A percentile compares a stretch with the other conserved stretches of the same genome.
phyloP scores from a whole-genome alignment of 2,888 invertebrate species.

The Orchesella flavescens region DNA sequence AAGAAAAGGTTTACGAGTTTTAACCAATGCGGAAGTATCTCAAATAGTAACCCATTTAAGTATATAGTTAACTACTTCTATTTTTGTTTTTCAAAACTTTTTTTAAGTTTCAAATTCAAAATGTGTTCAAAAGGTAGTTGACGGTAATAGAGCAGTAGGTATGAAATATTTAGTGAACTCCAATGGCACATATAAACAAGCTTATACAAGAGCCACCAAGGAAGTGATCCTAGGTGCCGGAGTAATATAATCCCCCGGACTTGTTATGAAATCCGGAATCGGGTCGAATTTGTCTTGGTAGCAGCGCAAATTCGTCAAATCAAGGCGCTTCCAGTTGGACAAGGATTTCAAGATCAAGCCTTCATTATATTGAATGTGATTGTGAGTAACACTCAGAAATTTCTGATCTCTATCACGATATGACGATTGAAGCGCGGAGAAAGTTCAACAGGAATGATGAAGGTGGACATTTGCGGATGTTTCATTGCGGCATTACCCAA shows the following conservation, averaged over 20 bases:
- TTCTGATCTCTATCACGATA: no score
- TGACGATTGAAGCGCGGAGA: no score
- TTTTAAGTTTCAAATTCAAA: no score
- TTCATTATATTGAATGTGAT: not conserved
- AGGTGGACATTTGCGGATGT: no score
- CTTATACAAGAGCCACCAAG: not conserved
- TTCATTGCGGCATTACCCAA: no score
- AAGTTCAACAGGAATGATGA: no score
- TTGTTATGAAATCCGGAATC: constrained; percentile 41
- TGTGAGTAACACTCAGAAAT: no score
- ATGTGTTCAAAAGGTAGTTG: not conserved
- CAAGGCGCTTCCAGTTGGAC: constrained; percentile 4
- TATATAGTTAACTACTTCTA: no score
- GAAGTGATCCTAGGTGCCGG: constrained; percentile 41
- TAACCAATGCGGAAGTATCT: constrained; percentile 24
- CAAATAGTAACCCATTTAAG: constrained; percentile 40
- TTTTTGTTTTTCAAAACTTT: no score
- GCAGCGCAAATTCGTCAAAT: not conserved
- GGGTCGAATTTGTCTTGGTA: constrained; percentile 21
- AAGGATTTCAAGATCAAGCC: constrained; percentile 24
- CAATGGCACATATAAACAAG: not conserved
- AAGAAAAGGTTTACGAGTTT: constrained; percentile 42
- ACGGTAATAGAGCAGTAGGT: constrained; percentile 12
- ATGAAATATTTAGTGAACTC: not conserved
- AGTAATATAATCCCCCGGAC: not conserved